Evolutionary conservation across 2,797 vertebrate species (phyloP).

Genomic region (Catostomus latipinnis): DNA sequence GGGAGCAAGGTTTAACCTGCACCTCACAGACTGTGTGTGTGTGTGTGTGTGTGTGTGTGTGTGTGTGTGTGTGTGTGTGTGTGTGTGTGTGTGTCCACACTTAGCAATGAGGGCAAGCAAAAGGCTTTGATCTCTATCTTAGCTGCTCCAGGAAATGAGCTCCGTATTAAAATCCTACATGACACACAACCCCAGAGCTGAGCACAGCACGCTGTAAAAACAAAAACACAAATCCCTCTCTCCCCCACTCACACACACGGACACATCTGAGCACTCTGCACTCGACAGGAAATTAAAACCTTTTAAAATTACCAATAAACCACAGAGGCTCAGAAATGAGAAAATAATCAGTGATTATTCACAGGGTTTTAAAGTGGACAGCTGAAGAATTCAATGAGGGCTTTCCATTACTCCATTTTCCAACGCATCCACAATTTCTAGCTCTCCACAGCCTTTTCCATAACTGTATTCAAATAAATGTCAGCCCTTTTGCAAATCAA

Average conservation of each 20-base stretch:
- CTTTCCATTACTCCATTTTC: constrained; percentile 5
- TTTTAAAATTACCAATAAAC: constrained; percentile 61
- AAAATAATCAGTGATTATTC: constrained; percentile 56
- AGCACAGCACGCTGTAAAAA: constrained; percentile 60
- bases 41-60: too few relatives aligned
- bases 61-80: not conserved
- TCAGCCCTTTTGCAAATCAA: constrained; percentile 31
- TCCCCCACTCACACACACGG: constrained; percentile 37
- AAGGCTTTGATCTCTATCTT: constrained; percentile 61
- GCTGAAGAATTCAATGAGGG: constrained; percentile 22
- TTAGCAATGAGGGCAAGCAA: constrained; percentile 39
- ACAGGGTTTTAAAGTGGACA: constrained; percentile 34
- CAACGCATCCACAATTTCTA: not conserved
- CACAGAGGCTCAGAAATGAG: constrained; percentile 53
- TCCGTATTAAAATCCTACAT: constrained; percentile 61
- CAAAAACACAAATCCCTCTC: constrained; percentile 60
- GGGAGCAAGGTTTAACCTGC: constrained; percentile 26
- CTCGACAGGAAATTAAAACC: constrained; percentile 67
- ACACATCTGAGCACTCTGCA: constrained; percentile 33
- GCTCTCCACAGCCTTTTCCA: not conserved
- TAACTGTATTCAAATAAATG: constrained; percentile 15
- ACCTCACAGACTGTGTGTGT: not conserved
- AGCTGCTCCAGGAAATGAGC: constrained; percentile 63
- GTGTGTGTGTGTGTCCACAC: constrained; percentile 43
- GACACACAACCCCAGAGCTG: constrained; percentile 59